Percentiles rank a stretch among this genome's conserved stretches.
Conservation (phyloP, 2,113 vertebrate species). For the Heterotis niloticus region DNA sequence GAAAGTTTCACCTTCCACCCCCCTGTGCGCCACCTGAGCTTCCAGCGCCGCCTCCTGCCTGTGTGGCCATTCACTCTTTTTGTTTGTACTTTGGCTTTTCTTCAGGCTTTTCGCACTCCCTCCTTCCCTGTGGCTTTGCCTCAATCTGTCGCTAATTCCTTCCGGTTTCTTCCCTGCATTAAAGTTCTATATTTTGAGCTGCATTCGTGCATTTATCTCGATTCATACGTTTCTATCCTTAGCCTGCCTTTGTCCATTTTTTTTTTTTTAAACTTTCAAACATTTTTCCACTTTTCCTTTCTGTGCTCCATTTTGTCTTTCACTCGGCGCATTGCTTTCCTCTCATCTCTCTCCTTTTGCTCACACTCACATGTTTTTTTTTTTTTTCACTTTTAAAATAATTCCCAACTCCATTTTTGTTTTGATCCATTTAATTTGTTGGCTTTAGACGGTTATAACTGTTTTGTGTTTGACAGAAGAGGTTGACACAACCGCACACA, state of each 20-base stretch:
- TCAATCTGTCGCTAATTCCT: slow-evolving; percentile 54
- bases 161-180: slow-evolving; percentile 40
- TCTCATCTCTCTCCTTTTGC: slow-evolving; percentile 41
- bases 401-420: slow-evolving; percentile 29
- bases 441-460: slow-evolving; percentile 45
- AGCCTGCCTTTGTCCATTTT: slow-evolving; percentile 12
- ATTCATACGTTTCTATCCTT: slow-evolving; percentile 22
- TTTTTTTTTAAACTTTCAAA: slow-evolving; percentile 22
- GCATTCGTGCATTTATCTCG: slow-evolving; percentile 15
- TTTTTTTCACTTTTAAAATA: slow-evolving; percentile 30
- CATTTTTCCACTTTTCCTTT: slow-evolving; percentile 30
- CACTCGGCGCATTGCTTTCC: slow-evolving; percentile 25
- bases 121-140: slow-evolving; percentile 8
- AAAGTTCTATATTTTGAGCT: slow-evolving; percentile 34
- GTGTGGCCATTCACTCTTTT: slow-evolving; percentile 26
- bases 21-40: slow-evolving; percentile 44
- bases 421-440: slow-evolving; percentile 43
- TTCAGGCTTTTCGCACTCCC: slow-evolving; percentile 44
- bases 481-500: slow-evolving; percentile 44
- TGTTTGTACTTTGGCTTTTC: slow-evolving; percentile 44
- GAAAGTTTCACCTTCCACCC: slow-evolving; percentile 46
- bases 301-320: slow-evolving; percentile 24
- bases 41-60: slow-evolving; percentile 52
- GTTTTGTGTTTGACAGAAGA: slow-evolving; percentile 46
- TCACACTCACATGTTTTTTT: slow-evolving; percentile 39